These are phyloP conservation scores for Lepidurus arcticus DNA, from an alignment of 1,140 invertebrate species.

Conservation along the genomic window DNA sequence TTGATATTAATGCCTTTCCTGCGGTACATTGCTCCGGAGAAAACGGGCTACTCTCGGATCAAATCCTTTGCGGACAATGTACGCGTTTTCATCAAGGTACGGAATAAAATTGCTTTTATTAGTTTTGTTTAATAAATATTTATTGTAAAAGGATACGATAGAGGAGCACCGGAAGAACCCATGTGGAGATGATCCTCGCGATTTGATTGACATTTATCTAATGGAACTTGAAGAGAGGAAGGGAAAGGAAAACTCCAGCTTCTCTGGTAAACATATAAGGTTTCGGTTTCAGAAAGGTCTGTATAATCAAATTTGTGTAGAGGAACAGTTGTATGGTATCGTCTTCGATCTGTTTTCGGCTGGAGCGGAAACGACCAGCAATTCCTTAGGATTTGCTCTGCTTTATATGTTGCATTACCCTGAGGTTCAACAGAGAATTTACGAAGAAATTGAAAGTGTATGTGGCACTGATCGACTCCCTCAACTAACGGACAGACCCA, in stretches of 20 bases:
- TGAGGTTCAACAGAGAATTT: slow-evolving; percentile 40
- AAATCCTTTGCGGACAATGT: slow-evolving; percentile 38
- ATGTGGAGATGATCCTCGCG: slow-evolving; percentile 4
- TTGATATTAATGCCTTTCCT: slow-evolving; percentile 74
- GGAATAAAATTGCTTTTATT: neutral
- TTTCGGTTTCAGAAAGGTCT: neutral
- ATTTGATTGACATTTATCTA: slow-evolving; percentile 32
- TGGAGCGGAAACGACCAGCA: slow-evolving; percentile 41
- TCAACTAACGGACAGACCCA: slow-evolving; percentile 24
- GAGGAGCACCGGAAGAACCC: slow-evolving; percentile 26
- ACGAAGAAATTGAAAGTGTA: slow-evolving; percentile 42
- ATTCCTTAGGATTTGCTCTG: slow-evolving; percentile 37
- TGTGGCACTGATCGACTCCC: slow-evolving; percentile 37
- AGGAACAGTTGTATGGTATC: slow-evolving; percentile 35
- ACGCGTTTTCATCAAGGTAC: slow-evolving; percentile 24
- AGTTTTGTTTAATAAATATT: neutral
- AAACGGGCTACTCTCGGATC: slow-evolving; percentile 68
- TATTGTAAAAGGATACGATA: slow-evolving; percentile 22
- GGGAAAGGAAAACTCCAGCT: neutral
- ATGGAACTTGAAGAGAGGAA: slow-evolving; percentile 11
- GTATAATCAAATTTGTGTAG: slow-evolving; percentile 27
- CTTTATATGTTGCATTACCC: slow-evolving; percentile 39
- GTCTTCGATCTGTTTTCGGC: slow-evolving; percentile 40
- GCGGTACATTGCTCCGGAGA: slow-evolving; percentile 62
- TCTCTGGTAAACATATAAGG: slow-evolving; percentile 10